Base-by-base conservation (phyloP, 2,113 vertebrate species). In the Callipepla californica region DNA sequence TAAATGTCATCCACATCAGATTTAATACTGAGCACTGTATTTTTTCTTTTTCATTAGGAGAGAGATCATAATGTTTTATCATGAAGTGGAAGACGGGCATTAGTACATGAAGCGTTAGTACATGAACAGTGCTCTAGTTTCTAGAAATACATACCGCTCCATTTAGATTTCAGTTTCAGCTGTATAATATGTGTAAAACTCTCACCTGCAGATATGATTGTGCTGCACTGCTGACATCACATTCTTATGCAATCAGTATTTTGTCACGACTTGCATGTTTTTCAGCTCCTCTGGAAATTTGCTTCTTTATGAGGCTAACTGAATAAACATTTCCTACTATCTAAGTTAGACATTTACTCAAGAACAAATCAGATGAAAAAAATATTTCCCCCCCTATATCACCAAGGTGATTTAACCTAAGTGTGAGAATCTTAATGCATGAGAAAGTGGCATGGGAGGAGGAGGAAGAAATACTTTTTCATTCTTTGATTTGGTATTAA, bases 1-100 rank as follows among this genome's bases (percentile, higher is more conserved):
- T 95, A 96, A 96, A 94, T 96, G 96, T 96, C 88, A 96, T 77
- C 79, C 79, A 79, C 92, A 84, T 95, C 95, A 95, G 88, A 89
- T 88, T 96, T 96, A 96, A 96, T 95, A 94, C 82, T 40, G 70
- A 94, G 89, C 55, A 74, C 76, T 9, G 16, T 93, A 86, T 86
- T 92, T 86, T 95, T 95, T 63, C 65, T 83, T 88, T 92, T 92
- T 89, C 63, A 87, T 96, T 94, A 94, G 61, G 34, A 85, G 68
- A 92, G 45, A 65, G 55, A 92, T 80, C 61, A 75, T 57, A 89
- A 86, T 42, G 7, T 42, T 87, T 86, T 85, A 83, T 76, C 81
- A 61, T 28, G 61, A 75, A 69, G 62, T 70, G 48, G 57, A 86
- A 92, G 38, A 63, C 32, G 17, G 36, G 17, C 78, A 79, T 75